Base-by-base conservation (phyloP, 2,888 invertebrate species). In the Dilophus febrilis region DNA sequence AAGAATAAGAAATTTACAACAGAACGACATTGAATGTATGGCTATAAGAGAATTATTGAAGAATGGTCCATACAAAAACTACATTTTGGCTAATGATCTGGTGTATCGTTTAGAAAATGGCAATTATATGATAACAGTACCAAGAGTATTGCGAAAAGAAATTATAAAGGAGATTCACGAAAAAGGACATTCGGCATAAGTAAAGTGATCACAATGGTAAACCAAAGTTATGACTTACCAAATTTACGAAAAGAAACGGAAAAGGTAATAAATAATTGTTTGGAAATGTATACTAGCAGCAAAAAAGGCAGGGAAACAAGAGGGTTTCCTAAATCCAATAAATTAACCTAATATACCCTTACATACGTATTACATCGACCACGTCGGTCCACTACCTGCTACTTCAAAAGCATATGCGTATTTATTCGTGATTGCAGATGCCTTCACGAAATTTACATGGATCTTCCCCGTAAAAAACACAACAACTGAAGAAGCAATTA, bases 371-470 rank as follows among this genome's bases (percentile, higher is more conserved):
- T 54, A 57, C 33, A 35, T 52, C 6, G 57, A 57, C 35, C 58
- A 59, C 34, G n/a, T 58, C 4, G 55, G 56, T 4, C 56, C 55
- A 3, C 19, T 54, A 30, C 41, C 46, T 0, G 46, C 46, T 10
- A 56, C 53, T 0, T 45, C 43, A 2, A 55, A 54, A 35, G 42
- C 43, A n/a, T 55, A 55, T 29, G 53, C 54, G 32, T 47, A 57
- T 37, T 47, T 58, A 1, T 47, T 58, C 0, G 52, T 53, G 1
- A 41, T 54, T 1, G 40, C 54, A 0, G 57, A 58, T 47, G 53
- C 44, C 1, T 58, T 54, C 36, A 53, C 53, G 0, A 59, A 57
- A 37, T 56, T 56, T 45, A 46, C 45, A 0, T 58, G 58, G 55
- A 14, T 57, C 2, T 57, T 49, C 37, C 56, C 55, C 0, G 49